phyloP scores from a whole-genome alignment of 2,797 vertebrate genomes.

The Malacoraja senta region DNA sequence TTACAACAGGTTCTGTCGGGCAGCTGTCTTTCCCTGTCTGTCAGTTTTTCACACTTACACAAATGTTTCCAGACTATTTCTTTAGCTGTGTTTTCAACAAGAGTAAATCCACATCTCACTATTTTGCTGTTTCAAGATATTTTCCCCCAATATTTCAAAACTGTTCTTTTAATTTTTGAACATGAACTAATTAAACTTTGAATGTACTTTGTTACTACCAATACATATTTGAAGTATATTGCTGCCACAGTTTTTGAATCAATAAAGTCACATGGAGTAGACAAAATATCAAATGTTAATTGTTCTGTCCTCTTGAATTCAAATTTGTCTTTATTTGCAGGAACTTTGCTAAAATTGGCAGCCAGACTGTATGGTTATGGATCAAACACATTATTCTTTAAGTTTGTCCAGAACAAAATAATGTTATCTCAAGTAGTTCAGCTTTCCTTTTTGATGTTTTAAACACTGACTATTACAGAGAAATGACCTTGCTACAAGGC shows the following conservation, averaged over 20 bases:
- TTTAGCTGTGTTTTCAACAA: background rate
- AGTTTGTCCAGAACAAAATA: background rate
- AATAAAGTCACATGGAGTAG: background rate
- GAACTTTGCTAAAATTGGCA: background rate
- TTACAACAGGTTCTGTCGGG: background rate
- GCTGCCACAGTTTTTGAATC: background rate
- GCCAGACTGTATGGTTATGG: background rate
- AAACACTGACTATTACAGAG: background rate
- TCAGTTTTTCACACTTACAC: background rate
- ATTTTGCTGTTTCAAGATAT: background rate
- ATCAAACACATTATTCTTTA: background rate
- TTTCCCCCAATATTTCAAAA: background rate
- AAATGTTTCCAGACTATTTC: background rate
- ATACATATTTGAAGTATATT: background rate
- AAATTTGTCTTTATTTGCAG: background rate
- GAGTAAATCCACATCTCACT: background rate
- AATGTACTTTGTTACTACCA: background rate
- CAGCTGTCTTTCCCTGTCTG: background rate
- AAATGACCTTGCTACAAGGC: slow-evolving; percentile 41
- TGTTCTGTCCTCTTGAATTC: background rate
- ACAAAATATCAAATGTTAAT: background rate
- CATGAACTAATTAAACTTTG: background rate
- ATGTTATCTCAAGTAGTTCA: background rate
- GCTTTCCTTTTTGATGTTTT: background rate
- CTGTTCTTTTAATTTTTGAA: background rate